Percentiles rank a stretch among this genome's conserved stretches.
Conservation (phyloP, 2,888 invertebrate species). For the Apotomis turbidana region DNA sequence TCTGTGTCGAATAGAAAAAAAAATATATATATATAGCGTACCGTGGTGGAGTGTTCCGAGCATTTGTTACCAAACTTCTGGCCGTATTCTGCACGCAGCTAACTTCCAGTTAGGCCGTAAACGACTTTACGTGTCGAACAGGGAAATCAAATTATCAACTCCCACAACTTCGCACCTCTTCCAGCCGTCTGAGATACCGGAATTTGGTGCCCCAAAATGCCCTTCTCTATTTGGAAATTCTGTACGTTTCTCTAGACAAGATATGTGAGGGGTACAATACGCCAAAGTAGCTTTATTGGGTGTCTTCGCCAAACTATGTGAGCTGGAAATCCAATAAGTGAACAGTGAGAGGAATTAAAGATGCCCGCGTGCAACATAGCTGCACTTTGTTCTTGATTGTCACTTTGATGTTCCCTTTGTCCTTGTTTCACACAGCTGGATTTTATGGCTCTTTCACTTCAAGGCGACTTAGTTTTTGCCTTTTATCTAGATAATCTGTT, state of each 20-base stretch:
- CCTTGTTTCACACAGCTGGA: constrained; percentile 35
- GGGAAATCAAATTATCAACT: constrained; percentile 82
- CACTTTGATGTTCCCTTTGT: constrained; percentile 55
- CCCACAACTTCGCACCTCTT: constrained; percentile 77
- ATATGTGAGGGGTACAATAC: constrained; percentile 69
- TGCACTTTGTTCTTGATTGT: constrained; percentile 62
- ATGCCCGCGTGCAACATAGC: constrained; percentile 59
- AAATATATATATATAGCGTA: constrained; percentile 10
- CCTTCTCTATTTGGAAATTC: constrained; percentile 75
- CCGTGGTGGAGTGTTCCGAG: constrained; percentile 48
- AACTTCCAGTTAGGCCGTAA: constrained; percentile 77
- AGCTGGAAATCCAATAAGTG: constrained; percentile 79
- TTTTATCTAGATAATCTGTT: constrained; percentile 29
- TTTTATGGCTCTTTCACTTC: constrained; percentile 33
- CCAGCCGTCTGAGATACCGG: constrained; percentile 65
- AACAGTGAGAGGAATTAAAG: constrained; percentile 74
- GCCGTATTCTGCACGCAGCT: constrained; percentile 67
- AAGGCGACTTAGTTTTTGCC: constrained; percentile 16
- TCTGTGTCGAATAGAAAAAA: background rate
- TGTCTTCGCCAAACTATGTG: constrained; percentile 75
- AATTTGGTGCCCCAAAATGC: constrained; percentile 69
- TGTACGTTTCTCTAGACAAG: constrained; percentile 70
- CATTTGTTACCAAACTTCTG: constrained; percentile 63
- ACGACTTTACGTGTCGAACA: constrained; percentile 81
- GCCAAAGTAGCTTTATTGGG: constrained; percentile 79